A percentile compares a stretch with the other conserved stretches of the same genome.
Evolutionary conservation across 37 sponge, comb jelly and placozoan species (phyloP).

Genomic region (Haliclona indistincta): DNA sequence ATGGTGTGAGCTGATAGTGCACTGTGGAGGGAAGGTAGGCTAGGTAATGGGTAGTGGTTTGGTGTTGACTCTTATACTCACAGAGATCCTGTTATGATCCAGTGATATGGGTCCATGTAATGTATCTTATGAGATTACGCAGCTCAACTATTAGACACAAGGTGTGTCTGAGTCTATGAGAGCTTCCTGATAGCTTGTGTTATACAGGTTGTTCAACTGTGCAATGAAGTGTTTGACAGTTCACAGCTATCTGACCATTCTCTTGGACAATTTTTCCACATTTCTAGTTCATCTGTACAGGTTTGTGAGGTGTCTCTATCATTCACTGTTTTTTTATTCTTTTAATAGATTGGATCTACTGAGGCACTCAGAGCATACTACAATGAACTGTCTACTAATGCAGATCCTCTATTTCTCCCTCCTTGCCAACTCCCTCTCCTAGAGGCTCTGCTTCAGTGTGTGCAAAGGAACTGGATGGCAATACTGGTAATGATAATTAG

Average conservation of each 20-base stretch:
- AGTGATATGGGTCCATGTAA: conserved; percentile 54
- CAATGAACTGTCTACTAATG: background rate
- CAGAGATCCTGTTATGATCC: conserved; percentile 32
- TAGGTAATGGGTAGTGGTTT: background rate
- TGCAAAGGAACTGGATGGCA: conserved; percentile 89
- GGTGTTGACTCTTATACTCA: background rate
- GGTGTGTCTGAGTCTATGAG: conserved; percentile 25
- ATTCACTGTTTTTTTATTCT: background rate
- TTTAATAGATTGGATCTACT: conserved; percentile 62
- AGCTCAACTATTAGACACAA: background rate
- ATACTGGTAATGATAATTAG: conserved; percentile 68
- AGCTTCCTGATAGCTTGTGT: background rate
- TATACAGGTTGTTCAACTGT: background rate
- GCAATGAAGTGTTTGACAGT: conserved; percentile 3
- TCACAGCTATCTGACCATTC: background rate
- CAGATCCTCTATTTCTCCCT: conserved; percentile 9
- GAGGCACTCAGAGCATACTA: conserved; percentile 5
- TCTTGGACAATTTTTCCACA: background rate
- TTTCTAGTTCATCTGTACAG: conserved; percentile 1
- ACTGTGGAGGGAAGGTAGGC: conserved; percentile 34
- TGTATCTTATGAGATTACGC: conserved; percentile 66
- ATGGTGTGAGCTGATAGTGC: conserved; percentile 90
- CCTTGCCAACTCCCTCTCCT: conserved; percentile 63
- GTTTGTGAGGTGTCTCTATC: conserved; percentile 6
- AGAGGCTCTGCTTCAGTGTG: conserved; percentile 73